A percentile compares a stretch with the other conserved stretches of the same genome.
Evolutionary conservation across 2,113 vertebrate genomes (phyloP).

Genomic region (Oxyruncus cristatus): DNA sequence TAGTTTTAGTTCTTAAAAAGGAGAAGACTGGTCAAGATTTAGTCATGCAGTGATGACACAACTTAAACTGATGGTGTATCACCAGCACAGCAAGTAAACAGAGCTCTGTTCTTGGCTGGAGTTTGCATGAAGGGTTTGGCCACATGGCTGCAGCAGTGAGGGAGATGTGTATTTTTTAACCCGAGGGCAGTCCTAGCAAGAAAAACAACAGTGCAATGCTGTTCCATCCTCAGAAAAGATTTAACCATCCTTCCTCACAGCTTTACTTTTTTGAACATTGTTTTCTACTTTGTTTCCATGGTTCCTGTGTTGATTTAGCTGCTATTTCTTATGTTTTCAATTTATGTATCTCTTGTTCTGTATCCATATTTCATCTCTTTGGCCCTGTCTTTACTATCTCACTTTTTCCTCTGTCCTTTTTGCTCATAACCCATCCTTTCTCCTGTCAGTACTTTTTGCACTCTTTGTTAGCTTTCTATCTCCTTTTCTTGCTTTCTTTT

Average conservation of each 20-base stretch:
- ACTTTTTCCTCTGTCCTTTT: neutral
- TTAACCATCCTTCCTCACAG: neutral
- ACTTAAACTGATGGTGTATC: rapidly evolving
- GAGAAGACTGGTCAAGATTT: neutral
- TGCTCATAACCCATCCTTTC: neutral
- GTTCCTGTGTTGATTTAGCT: neutral
- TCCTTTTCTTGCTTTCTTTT: neutral
- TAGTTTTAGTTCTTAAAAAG: neutral
- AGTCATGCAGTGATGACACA: neutral
- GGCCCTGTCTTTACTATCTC: neutral
- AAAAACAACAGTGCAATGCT: neutral
- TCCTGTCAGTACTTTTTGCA: neutral
- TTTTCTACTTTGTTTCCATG: neutral
- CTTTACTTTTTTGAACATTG: neutral
- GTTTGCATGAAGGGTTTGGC: neutral
- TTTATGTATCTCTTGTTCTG: neutral
- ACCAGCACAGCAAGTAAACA: neutral
- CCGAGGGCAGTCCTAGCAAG: rapidly evolving
- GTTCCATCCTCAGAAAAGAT: neutral
- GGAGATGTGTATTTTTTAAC: neutral
- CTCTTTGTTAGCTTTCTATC: neutral
- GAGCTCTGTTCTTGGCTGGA: neutral
- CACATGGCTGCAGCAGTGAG: neutral
- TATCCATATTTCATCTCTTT: neutral
- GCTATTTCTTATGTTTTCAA: neutral